Base-by-base conservation (phyloP, 2,797 vertebrate genomes). In the Trematomus bernacchii region DNA sequence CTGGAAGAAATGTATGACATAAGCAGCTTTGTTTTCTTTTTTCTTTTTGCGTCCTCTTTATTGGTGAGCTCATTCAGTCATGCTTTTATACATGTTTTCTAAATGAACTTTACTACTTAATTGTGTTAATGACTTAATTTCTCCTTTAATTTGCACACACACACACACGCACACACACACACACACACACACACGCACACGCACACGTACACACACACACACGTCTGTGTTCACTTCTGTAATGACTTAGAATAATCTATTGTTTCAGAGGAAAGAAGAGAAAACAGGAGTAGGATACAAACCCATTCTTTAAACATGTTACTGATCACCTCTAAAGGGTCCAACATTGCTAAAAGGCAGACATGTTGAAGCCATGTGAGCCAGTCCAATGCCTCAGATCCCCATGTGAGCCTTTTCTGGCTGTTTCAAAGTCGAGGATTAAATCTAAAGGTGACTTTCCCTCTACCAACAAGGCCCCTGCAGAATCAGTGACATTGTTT, bases 231-330 rank as follows among this genome's bases (percentile, higher is more conserved):
- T 61, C 37, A 19, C 61, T 54, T 74, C 47, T 5, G 7, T 3
- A 43, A 52, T 47, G 27, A 57, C 44, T 47, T 27, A 71, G 73
- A 53, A 52, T 37, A 68, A 44, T 55, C 5, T n/a, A 54, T 23
- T 27, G 3, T 30, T 59, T 61, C 27, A 57, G 42, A 50, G 40
- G 2, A 27, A 43, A 47, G 13, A 4, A 47, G 12, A 9, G 4
- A 11, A 40, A 66, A 53, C 64, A 66, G 64, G 10, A 42, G 63
- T 57, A 48, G 13, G 33, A 51, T 14, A 30, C 37, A 63, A 47
- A 3, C 8, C 8, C 8, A 27, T 27, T 27, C 4, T 44, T 44
- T 44, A 37, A 37, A 37, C 8, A 9, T 37, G 37, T 37, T 44
- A 44, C 43, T 44, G 43, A 44, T 44, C 43, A 44, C 13, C 33